Base-by-base conservation (phyloP, 2,113 vertebrate species). In the Gavia stellata region DNA sequence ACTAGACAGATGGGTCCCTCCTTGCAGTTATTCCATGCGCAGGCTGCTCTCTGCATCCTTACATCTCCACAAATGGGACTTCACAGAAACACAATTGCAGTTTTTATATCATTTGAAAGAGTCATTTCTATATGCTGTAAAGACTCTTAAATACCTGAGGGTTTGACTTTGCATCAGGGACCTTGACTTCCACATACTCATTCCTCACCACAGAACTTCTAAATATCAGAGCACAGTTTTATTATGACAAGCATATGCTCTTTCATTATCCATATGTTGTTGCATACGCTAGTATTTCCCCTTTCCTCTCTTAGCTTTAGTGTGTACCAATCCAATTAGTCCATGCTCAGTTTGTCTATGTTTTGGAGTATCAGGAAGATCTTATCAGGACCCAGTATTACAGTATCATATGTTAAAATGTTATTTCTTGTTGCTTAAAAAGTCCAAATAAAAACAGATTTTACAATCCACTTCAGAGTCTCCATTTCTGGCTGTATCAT, bases 391-490 rank as follows among this genome's bases (percentile, higher is more conserved):
- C 9, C 26, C 42, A 90, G 14, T 56, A 67, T 71, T 49, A 66
- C 29, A 56, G 49, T 59, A 61, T 59, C 31, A 29, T 49, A 44
- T 56, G 12, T 75, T 92, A 88, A 83, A 94, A 84, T 63, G 68
- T 79, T 75, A 52, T 78, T 94, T 68, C 66, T 62, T 77, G 16
- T 16, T 82, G 33, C 81, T 80, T 83, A 72, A 73, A 67, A 93
- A 59, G 56, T 72, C 20, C 49, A 78, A 82, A 91, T 68, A 49
- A 87, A 86, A 95, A 67, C 55, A 82, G 45, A 71, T 86, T 92
- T 92, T 74, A 55, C 34, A 86, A 34, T 56, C 44, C 44, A 36
- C 52, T 92, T 96, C 5, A 12, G 63, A 84, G 36, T 66, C n/a
- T 79, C 40, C 17, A n/a, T 67, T 93, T 83, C 13, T 92, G 36